Evolutionary conservation across 2,888 invertebrate species (phyloP).

Genomic region (Galeruca laticollis): DNA sequence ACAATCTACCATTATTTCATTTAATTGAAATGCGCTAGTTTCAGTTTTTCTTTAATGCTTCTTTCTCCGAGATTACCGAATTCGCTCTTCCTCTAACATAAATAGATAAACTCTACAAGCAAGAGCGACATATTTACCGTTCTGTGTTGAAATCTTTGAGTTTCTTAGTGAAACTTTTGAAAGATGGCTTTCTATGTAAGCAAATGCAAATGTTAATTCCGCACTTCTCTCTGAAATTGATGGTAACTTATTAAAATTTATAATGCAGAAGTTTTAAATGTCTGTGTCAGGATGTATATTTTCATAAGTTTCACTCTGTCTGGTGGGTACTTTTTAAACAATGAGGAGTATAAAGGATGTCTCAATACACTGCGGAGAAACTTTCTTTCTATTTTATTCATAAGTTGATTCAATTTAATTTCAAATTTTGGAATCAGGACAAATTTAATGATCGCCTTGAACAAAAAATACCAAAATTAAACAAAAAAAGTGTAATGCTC

Average conservation of each 20-base stretch:
- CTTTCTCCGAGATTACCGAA: not conserved
- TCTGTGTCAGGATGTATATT: constrained; percentile 26
- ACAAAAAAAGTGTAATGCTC: too few relatives aligned
- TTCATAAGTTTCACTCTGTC: constrained; percentile 6
- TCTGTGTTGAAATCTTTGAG: constrained; percentile 40
- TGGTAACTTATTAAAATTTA: constrained; percentile 51
- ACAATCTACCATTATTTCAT: too few relatives aligned
- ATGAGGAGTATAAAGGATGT: not conserved
- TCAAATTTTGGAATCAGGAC: too few relatives aligned
- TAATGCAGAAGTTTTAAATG: constrained; percentile 46
- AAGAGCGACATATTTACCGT: constrained; percentile 40
- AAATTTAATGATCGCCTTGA: too few relatives aligned
- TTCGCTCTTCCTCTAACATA: constrained; percentile 12
- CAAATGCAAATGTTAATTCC: constrained; percentile 45
- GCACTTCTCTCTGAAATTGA: constrained; percentile 42
- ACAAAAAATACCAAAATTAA: too few relatives aligned
- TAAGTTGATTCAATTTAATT: too few relatives aligned
- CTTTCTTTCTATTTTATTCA: too few relatives aligned
- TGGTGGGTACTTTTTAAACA: not conserved
- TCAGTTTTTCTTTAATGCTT: constrained; percentile 2
- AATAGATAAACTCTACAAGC: constrained; percentile 17
- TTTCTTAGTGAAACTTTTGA: constrained; percentile 41
- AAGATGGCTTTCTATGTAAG: constrained; percentile 41
- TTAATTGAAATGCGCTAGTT: not conserved
- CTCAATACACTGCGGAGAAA: not conserved